Base-by-base conservation (phyloP, 2,113 vertebrate genomes). In the Cebus imitator region DNA sequence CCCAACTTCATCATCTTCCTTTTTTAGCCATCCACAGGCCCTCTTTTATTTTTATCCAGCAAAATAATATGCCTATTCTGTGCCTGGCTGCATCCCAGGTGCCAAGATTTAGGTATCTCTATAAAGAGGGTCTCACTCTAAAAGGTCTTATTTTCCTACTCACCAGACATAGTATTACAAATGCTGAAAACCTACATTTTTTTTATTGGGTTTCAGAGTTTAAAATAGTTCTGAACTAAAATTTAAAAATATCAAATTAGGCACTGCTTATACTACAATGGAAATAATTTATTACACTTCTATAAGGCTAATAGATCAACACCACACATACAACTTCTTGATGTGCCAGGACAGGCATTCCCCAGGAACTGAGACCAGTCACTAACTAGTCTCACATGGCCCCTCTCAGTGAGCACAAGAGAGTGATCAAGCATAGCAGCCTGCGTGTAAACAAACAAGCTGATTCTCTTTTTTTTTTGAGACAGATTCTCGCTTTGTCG, bases 351-450 rank as follows among this genome's bases (percentile, higher is more conserved):
- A 97, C 97, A 91, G 97, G 95, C 96, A 72, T 97, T 86, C 97
- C 97, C 97, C 91, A 96, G 98, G 96, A 98, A 98, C 96, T n/a
- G 79, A 96, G 93, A 61, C 13, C 82, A 76, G 95, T 94, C 97
- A 93, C 72, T n/a, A 25, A 84, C 93, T 81, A 85, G 21, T 73
- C 52, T 12, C 61, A 7, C 80, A 80, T 21, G 0, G 4, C 73
- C 86, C 17, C 3, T 30, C 95, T 83, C 61, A 43, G 76, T 3
- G 11, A 78, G 87, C 48, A 40, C 32, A 17, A 61, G n/a, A 32
- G 81, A 45, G 43, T 68, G 82, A 27, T 9, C 91, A 76, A 81
- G 18, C 37, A 90, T 94, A 79, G 70, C 93, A 87, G 85, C 16
- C 57, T 52, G n/a, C 0, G 10, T 23, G 87, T 57, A 35, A 50